Evolutionary conservation across 2,888 invertebrate species (phyloP), one percentile per base, ranked within the genome.

Genomic region (Torymus tubicola): DNA sequence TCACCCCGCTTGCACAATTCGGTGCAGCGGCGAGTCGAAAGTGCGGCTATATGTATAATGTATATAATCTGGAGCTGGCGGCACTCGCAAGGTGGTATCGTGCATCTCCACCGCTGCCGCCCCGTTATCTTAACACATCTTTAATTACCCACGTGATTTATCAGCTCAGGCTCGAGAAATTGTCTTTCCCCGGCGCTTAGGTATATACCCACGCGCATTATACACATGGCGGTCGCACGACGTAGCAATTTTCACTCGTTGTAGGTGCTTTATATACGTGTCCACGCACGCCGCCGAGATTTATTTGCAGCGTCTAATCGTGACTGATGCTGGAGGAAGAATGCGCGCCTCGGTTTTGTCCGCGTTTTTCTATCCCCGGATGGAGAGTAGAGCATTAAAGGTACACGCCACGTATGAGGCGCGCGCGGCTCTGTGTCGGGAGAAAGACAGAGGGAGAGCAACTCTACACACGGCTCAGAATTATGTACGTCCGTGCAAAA

Each of bases 91-190:
- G 82, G 83, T 84, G 83, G 81, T 86, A 86, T 85, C 86, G 84
- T 67, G 84, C 81, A 86, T 87, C 86, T 85, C n/a, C 55, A 81
- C 77, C 67, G 80, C 73, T 16, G 81, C 24, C 72, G 63, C 73
- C 73, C 82, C 83, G 85, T 84, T 87, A 88, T 87, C 87, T 87
- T 83, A 85, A 86, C 86, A 85, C 86, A 87, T 87, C 88, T 87
- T 87, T 87, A 87, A 88, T 87, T 87, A 87, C 86, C 82, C 81
- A 78, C 81, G 84, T 87, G 88, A 88, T 87, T 87, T 87, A 88
- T 87, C 87, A 84, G 82, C 83, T 80, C 61, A 70, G 16, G 61
- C 68, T 67, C 78, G 83, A 82, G 84, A 84, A 85, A 85, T 83
- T 83, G 84, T 85, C 84, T 83, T 83, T 81, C 83, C 63, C 71